Evolutionary conservation across 2,113 vertebrate species (phyloP), one percentile per base, ranked within the genome.

Genomic region (Coturnix japonica): DNA sequence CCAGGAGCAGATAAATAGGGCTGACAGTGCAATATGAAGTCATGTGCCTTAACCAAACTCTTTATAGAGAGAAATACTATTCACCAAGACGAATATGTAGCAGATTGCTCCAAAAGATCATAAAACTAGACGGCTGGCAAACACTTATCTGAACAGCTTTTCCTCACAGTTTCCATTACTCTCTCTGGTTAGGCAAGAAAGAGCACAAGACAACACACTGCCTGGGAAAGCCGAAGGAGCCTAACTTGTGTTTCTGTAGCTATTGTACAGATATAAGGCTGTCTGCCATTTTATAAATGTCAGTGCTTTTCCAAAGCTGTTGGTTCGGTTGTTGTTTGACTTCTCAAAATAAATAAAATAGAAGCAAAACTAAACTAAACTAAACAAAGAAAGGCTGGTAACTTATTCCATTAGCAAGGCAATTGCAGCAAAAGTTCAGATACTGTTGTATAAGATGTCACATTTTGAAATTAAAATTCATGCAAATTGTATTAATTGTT

Each of bases 91-190:
- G 61, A 86, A 56, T 65, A 74, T 0, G 1, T 16, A 87, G 54
- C 67, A 90, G 43, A 91, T 67, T 94, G 26, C 51, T 90, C 41
- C 19, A 35, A 91, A 53, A 37, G 70, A 77, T 69, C 65, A 35
- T 71, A 30, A 95, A 63, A 83, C 39, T 71, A 44, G 39, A 19
- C 21, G 46, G 56, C 57, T 95, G 93, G 90, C 72, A 93, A 91
- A 37, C 43, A 47, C 56, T 94, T 89, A 76, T 54, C 75, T 76
- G 59, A 85, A 66, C 67, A 87, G 79, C 75, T 91, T 89, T 82
- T 89, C 79, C 87, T 91, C 67, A 90, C 65, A 70, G 65, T 87
- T 95, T 80, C 85, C 61, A 85, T 87, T 92, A 47, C 54, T 82
- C 46, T 75, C 10, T 3, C 66, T 93, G 82, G 82, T 64, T 78